Percentiles rank a stretch among this genome's conserved stretches.
These are phyloP conservation scores for Cygnus atratus DNA, from an alignment of 2,113 vertebrate species.

Conservation along the genomic window DNA sequence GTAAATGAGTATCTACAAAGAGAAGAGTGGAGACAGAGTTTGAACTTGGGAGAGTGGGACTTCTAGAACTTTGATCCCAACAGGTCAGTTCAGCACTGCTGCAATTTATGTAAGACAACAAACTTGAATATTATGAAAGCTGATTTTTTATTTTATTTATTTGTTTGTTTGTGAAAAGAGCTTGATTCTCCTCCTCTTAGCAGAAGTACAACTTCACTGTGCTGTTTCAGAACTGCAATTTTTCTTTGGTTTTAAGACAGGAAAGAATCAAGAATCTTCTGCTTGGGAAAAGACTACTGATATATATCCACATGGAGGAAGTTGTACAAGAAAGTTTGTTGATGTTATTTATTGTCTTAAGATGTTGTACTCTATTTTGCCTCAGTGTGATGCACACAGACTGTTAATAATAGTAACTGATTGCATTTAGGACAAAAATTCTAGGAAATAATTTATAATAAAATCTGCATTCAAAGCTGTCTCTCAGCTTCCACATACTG, in stretches of 20 bases:
- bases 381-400: neutral
- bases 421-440: neutral
- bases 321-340: neutral
- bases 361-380: neutral
- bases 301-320: neutral
- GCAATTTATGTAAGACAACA: neutral
- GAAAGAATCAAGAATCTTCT: neutral
- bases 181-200: neutral
- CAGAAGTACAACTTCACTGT: neutral
- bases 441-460: conserved; percentile 1
- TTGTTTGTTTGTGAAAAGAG: neutral
- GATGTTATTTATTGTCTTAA: neutral
- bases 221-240: neutral
- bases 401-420: neutral
- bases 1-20: neutral
- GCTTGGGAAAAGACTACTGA: neutral
- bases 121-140: neutral
- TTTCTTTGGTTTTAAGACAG: neutral
- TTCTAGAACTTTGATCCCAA: neutral
- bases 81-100: neutral
- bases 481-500: neutral
- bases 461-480: conserved; percentile 3
- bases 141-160: no score
- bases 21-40: neutral
- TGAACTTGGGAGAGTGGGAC: neutral